These are phyloP conservation scores for Luidia sarsii DNA, from an alignment of 53 echinoderm and acorn worm genomes.

Conservation along the genomic window DNA sequence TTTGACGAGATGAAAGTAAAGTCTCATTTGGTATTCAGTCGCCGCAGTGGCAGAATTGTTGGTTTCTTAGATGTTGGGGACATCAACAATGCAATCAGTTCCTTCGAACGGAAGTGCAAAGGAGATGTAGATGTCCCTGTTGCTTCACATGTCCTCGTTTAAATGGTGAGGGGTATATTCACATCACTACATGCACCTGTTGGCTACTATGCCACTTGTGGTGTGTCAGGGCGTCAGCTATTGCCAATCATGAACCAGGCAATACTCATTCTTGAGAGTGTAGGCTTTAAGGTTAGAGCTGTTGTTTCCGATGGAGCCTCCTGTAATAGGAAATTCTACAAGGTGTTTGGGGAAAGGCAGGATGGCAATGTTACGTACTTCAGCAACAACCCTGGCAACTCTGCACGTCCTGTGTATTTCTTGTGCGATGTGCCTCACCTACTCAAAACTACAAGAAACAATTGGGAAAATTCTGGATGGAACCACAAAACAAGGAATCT, in stretches of 20 bases:
- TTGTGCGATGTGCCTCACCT: slow-evolving; percentile 72
- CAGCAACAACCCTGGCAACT: slow-evolving; percentile 32
- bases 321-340: slow-evolving; percentile 56
- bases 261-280: neutral
- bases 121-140: neutral
- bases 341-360: neutral
- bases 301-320: slow-evolving; percentile 58
- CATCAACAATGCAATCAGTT: slow-evolving; percentile 23
- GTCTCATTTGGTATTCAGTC: slow-evolving; percentile 22
- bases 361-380: neutral
- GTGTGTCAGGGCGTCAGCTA: neutral
- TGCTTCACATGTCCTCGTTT: slow-evolving; percentile 62
- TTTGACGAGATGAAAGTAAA: slow-evolving; percentile 65
- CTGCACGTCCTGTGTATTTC: slow-evolving; percentile 48
- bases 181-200: neutral
- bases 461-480: slow-evolving; percentile 66
- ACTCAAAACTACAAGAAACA: slow-evolving; percentile 61
- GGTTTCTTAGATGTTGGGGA: slow-evolving; percentile 55
- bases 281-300: neutral
- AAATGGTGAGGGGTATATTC: slow-evolving; percentile 62
- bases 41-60: slow-evolving; percentile 15
- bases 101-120: slow-evolving; percentile 24
- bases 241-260: neutral
- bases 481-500: slow-evolving; percentile 41
- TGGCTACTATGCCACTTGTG: neutral